Conservation (phyloP, 2,797 vertebrate genomes). For the Chloroceryle inda region DNA sequence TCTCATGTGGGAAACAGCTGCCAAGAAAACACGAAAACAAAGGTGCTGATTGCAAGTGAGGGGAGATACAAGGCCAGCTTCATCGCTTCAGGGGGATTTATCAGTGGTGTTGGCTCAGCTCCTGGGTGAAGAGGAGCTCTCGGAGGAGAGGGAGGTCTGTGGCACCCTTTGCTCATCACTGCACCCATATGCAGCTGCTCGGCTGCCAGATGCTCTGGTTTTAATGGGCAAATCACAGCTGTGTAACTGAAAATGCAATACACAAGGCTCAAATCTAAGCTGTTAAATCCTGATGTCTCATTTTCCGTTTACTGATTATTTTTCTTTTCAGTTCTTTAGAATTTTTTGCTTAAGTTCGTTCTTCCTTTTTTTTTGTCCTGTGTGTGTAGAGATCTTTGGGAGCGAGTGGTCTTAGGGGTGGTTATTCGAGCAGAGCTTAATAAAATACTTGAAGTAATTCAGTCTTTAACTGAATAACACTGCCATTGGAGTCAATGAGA, state of each 20-base stretch:
- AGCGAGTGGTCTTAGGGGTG: background rate
- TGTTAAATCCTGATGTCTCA: background rate
- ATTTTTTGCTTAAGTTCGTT: background rate
- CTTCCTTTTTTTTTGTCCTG: accelerated
- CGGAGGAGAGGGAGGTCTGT: background rate
- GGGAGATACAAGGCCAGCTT: background rate
- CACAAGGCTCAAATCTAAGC: background rate
- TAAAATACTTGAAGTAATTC: background rate
- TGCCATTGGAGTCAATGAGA: background rate
- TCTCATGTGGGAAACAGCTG: background rate
- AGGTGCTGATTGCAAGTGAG: background rate
- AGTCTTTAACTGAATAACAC: background rate
- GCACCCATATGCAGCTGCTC: background rate
- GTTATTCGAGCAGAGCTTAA: background rate
- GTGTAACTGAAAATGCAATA: background rate
- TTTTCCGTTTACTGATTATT: background rate
- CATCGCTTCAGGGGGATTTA: background rate
- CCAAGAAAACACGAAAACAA: background rate
- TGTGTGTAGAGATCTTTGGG: background rate
- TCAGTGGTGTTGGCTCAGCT: background rate
- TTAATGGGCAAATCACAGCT: background rate
- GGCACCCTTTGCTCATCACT: background rate
- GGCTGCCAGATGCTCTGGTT: background rate
- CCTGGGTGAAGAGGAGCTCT: background rate
- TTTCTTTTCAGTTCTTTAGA: background rate